A percentile compares a stretch with the other conserved stretches of the same genome.
Evolutionary conservation across 2,888 invertebrate species (phyloP).

Genomic region (Macroteleia sp.): DNA sequence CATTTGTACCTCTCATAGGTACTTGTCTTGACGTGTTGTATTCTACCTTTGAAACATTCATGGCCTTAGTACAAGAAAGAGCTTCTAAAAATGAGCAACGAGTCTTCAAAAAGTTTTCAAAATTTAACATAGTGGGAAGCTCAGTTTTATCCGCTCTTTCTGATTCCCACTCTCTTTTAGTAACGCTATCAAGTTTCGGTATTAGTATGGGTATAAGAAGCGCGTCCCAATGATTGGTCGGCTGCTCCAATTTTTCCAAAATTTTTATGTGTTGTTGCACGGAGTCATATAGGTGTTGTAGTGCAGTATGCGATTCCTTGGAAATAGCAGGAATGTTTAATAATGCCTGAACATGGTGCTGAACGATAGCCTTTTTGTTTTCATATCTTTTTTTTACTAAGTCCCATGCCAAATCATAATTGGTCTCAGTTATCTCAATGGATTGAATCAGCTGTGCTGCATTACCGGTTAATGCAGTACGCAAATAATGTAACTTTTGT

Average conservation of each 20-base stretch:
- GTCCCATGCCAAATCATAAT: not conserved
- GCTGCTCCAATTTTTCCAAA: too few species aligned
- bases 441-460: not conserved
- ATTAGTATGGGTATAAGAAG: too few species aligned
- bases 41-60: not conserved
- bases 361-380: not conserved
- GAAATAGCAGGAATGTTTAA: not conserved
- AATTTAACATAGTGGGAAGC: too few species aligned
- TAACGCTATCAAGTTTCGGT: too few species aligned
- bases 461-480: not conserved
- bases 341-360: conserved; percentile 7
- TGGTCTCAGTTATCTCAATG: not conserved
- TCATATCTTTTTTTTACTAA: not conserved
- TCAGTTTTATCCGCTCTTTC: too few species aligned
- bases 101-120: too few species aligned
- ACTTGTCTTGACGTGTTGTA: not conserved
- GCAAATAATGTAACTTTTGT: conserved; percentile 3
- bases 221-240: too few species aligned
- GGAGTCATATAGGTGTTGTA: conserved; percentile 11
- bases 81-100: too few species aligned
- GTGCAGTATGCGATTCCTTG: not conserved
- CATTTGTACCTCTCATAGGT: not conserved
- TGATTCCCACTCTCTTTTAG: too few species aligned
- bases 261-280: too few species aligned
- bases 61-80: not conserved